phyloP scores from a whole-genome alignment of 2,113 vertebrate genomes.

The Hippocampus comes region DNA sequence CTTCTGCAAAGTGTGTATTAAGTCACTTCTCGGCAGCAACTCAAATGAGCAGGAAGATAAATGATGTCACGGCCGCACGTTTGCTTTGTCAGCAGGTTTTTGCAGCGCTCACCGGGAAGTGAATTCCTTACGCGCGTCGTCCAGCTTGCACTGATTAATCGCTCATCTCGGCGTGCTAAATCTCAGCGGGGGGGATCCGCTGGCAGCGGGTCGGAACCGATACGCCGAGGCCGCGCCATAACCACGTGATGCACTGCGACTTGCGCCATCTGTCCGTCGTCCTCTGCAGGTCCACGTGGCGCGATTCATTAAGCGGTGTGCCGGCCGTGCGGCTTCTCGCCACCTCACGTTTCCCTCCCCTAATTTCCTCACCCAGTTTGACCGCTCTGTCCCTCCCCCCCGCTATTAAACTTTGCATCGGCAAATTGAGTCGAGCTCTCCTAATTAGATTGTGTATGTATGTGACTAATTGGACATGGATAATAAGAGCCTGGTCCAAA shows the following conservation, averaged over 20 bases:
- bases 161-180: conserved; percentile 20
- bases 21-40: conserved; percentile 29
- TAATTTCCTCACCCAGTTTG: conserved; percentile 23
- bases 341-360: conserved; percentile 32
- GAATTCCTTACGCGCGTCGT: conserved; percentile 31
- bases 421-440: conserved; percentile 53
- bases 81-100: conserved; percentile 48
- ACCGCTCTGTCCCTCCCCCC: conserved; percentile 23
- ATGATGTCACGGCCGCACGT: conserved; percentile 41
- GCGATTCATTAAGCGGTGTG: conserved; percentile 44
- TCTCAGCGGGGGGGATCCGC: conserved; percentile 31
- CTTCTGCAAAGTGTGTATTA: conserved; percentile 7
- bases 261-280: conserved; percentile 29
- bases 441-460: conserved; percentile 64
- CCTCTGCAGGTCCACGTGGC: conserved; percentile 15
- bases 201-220: conserved; percentile 24
- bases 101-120: conserved; percentile 23
- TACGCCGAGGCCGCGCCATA: conserved; percentile 17
- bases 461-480: conserved; percentile 60
- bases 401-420: conserved; percentile 50
- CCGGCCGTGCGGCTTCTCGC: conserved; percentile 29
- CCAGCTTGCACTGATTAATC: conserved; percentile 50
- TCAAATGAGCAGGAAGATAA: conserved; percentile 50
- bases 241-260: conserved; percentile 34
- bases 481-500: conserved; percentile 14